These are phyloP conservation scores for Atopsyche davidsoni DNA, from an alignment of 1,140 invertebrate genomes.

Conservation along the genomic window DNA sequence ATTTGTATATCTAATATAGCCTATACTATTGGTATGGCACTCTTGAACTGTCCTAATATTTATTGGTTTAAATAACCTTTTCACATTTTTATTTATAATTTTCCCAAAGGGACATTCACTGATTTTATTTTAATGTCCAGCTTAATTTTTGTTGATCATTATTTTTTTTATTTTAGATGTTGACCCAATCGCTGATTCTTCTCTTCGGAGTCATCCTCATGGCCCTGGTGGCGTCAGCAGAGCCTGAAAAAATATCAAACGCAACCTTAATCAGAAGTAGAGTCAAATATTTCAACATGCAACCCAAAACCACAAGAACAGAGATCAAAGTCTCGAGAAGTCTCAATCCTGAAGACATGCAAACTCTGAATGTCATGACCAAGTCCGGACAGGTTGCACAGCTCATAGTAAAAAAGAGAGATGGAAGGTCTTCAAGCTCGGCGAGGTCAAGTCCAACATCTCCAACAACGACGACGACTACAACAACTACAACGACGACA, in stretches of 20 bases:
- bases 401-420: constrained; percentile 69
- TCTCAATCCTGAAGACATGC: constrained; percentile 65
- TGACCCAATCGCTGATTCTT: constrained; percentile 14
- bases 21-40: too few species aligned
- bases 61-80: too few species aligned
- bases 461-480: constrained; percentile 22
- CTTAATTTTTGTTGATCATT: background rate
- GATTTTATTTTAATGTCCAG: too few species aligned
- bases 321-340: constrained; percentile 71
- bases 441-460: background rate
- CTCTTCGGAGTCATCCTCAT: constrained; percentile 18
- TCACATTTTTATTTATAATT: background rate
- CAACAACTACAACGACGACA: constrained; percentile 33
- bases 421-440: constrained; percentile 33
- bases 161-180: constrained; percentile 28
- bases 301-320: constrained; percentile 55
- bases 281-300: constrained; percentile 25
- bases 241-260: constrained; percentile 16
- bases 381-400: constrained; percentile 67
- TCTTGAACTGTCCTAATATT: too few species aligned
- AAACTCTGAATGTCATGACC: constrained; percentile 68
- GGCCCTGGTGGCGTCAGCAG: background rate
- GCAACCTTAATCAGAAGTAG: constrained; percentile 7
- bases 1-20: too few species aligned
- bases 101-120: too few species aligned